Percentiles rank a stretch among this genome's conserved stretches.
phyloP scores from a whole-genome alignment of 2,113 vertebrate genomes.

The Microcebus murinus region DNA sequence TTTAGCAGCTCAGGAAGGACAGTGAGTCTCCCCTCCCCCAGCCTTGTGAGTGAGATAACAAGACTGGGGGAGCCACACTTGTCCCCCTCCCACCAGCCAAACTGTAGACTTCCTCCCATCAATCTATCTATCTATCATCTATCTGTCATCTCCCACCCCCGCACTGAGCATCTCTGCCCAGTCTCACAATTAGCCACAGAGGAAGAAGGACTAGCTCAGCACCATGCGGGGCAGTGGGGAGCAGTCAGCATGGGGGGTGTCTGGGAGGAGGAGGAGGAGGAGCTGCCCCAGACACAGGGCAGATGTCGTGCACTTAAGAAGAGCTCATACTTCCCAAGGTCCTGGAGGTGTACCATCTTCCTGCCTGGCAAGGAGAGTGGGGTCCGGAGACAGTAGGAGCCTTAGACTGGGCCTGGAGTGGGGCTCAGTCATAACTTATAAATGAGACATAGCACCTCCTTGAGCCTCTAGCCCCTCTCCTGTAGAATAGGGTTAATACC shows the following conservation, averaged over 20 bases:
- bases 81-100: slow-evolving; percentile 70
- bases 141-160: not conserved
- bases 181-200: not conserved
- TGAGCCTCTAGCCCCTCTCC: not conserved
- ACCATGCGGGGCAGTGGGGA: fast-evolving
- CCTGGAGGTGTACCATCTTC: not conserved
- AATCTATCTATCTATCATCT: not conserved
- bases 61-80: slow-evolving; percentile 81
- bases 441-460: too few species aligned
- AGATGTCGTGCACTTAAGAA: not conserved
- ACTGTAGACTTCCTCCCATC: not conserved
- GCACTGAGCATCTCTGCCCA: not conserved
- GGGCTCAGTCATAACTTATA: not conserved
- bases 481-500: not conserved
- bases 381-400: not conserved
- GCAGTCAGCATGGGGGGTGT: not conserved
- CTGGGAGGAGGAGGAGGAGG: not conserved
- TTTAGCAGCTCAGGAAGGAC: slow-evolving; percentile 88
- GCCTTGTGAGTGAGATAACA: slow-evolving; percentile 72
- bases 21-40: slow-evolving; percentile 80
- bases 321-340: not conserved
- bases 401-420: not conserved
- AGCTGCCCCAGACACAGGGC: not conserved
- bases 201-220: not conserved
- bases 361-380: not conserved